These are phyloP conservation scores for Hyles euphorbiae DNA, from an alignment of 1,140 invertebrate species.

Conservation along the genomic window DNA sequence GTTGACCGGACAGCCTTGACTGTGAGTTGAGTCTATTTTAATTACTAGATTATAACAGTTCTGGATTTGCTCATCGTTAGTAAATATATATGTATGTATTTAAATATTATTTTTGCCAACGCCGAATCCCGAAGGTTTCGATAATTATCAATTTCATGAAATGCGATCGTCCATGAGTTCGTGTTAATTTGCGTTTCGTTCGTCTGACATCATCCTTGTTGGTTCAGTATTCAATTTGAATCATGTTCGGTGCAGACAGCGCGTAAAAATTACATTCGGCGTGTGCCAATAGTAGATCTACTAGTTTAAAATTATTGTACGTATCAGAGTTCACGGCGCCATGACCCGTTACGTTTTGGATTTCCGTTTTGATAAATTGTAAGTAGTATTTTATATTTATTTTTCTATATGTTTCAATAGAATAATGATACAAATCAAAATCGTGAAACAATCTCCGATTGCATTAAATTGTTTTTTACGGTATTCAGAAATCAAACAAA, in stretches of 20 bases:
- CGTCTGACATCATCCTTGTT: slow-evolving; percentile 55
- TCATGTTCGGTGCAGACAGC: slow-evolving; percentile 29
- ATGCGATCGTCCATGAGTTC: slow-evolving; percentile 18
- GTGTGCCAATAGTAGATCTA: background rate
- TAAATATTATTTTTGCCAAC: too few species aligned
- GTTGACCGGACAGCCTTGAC: too few species aligned
- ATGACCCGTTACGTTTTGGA: slow-evolving; percentile 35
- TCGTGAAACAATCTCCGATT: too few species aligned
- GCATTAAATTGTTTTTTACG: too few species aligned
- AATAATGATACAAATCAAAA: too few species aligned
- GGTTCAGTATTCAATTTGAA: slow-evolving; percentile 46
- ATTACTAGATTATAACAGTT: too few species aligned
- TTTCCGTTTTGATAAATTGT: slow-evolving; percentile 35
- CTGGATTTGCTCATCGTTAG: too few species aligned
- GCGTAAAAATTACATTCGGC: background rate
- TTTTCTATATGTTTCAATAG: background rate
- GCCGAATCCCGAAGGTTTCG: slow-evolving; percentile 12
- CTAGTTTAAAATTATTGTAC: slow-evolving; percentile 1
- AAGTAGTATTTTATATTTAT: slow-evolving; percentile 25
- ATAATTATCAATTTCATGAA: slow-evolving; percentile 27
- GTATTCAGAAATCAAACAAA: too few species aligned
- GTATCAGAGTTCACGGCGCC: background rate
- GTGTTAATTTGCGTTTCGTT: slow-evolving; percentile 48
- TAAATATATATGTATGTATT: too few species aligned
- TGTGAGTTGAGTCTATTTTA: too few species aligned